A percentile compares a stretch with the other conserved stretches of the same genome.
Conservation (phyloP, 2,888 invertebrate genomes). For the Cheilosia soror region DNA sequence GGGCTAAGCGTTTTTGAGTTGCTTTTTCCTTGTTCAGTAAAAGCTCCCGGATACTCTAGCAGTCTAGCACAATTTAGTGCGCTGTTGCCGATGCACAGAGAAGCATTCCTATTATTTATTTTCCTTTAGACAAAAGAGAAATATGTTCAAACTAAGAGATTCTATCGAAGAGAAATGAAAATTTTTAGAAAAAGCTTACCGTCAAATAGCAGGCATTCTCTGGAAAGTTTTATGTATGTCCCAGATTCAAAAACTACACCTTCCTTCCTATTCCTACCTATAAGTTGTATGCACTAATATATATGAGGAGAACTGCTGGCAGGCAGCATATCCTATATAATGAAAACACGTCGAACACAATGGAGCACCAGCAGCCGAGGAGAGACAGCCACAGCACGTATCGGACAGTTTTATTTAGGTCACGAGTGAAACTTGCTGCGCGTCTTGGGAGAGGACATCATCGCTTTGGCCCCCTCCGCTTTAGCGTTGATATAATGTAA, state of each 20-base stretch:
- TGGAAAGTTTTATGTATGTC: constrained; percentile 62
- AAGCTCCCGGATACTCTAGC: constrained; percentile 64
- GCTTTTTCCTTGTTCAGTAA: constrained; percentile 75
- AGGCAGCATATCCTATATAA: constrained; percentile 57
- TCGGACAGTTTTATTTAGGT: constrained; percentile 73
- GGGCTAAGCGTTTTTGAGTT: constrained; percentile 81
- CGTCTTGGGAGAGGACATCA: constrained; percentile 71
- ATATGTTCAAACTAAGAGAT: constrained; percentile 16
- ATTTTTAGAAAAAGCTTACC: constrained; percentile 26
- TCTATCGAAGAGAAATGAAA: constrained; percentile 15
- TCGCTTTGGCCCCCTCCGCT: constrained; percentile 5
- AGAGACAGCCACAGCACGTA: constrained; percentile 63
- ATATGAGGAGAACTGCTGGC: constrained; percentile 12
- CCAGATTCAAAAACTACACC: constrained; percentile 72
- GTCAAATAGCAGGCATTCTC: constrained; percentile 33
- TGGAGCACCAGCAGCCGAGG: constrained; percentile 41
- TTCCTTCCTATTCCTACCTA: constrained; percentile 61
- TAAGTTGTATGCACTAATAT: constrained; percentile 49
- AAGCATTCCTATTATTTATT: constrained; percentile 8
- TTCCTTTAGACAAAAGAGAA: constrained; percentile 30
- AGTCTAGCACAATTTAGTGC: constrained; percentile 31
- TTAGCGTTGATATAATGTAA: constrained; percentile 22
- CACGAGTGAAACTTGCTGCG: constrained; percentile 73
- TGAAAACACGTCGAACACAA: constrained; percentile 59
- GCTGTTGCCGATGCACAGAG: constrained; percentile 54